These are phyloP conservation scores for Chiloscyllium plagiosum DNA, from an alignment of 2,113 vertebrate genomes.

Conservation along the genomic window DNA sequence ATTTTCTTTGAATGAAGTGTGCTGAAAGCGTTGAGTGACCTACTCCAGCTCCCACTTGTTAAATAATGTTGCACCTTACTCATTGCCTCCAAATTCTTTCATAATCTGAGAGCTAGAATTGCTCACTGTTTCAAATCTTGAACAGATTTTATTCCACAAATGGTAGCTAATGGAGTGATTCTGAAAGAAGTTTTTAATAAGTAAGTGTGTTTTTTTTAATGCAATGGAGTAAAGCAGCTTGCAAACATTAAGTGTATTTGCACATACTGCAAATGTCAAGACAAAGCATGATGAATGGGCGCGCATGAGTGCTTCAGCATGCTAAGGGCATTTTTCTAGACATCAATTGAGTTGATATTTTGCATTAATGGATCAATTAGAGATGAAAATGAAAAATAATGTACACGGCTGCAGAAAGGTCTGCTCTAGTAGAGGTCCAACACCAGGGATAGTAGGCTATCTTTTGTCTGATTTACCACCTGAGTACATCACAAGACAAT, in stretches of 20 bases:
- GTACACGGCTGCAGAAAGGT: background rate
- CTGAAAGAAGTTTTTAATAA: background rate
- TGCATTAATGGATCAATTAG: background rate
- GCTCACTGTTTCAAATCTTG: background rate
- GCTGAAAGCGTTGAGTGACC: no score
- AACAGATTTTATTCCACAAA: background rate
- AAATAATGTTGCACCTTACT: background rate
- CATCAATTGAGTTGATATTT: background rate
- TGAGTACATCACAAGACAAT: background rate
- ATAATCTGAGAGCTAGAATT: background rate
- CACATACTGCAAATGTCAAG: background rate
- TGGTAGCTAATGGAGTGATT: background rate
- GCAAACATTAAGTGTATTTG: background rate
- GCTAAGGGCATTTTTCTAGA: background rate
- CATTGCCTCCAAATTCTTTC: background rate
- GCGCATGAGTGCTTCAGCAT: background rate
- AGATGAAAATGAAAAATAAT: background rate
- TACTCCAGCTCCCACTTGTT: no score
- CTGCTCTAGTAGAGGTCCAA: background rate
- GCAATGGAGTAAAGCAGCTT: background rate
- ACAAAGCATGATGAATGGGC: background rate
- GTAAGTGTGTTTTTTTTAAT: background rate
- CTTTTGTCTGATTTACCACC: background rate
- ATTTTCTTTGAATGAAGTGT: no score
- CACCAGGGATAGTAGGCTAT: no score